Evolutionary conservation across 2,888 invertebrate genomes (phyloP).

Genomic region (Lissocephala sabroskyi): DNA sequence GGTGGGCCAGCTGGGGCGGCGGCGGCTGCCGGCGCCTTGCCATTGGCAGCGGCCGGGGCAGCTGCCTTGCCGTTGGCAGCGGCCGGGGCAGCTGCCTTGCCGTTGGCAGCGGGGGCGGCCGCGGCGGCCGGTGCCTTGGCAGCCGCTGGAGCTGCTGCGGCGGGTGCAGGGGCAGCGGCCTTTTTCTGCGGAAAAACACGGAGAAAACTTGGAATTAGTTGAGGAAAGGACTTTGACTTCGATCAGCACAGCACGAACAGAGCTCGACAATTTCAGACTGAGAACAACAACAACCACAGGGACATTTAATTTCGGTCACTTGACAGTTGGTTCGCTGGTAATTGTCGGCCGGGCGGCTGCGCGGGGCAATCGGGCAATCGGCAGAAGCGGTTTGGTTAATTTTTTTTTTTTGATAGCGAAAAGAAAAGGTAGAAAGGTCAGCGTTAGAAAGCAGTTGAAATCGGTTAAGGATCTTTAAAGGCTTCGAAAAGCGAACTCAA

Average conservation of each 20-base stretch:
- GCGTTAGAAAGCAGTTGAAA: neutral
- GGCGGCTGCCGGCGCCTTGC: slow-evolving; percentile 35
- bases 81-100: slow-evolving; percentile 28
- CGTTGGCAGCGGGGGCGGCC: slow-evolving; percentile 34
- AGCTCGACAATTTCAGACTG: neutral
- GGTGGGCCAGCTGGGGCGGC: slow-evolving; percentile 62
- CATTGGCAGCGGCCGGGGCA: slow-evolving; percentile 37
- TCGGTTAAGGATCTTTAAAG: neutral
- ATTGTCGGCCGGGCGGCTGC: neutral
- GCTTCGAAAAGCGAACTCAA: too few relatives aligned
- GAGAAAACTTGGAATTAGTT: neutral
- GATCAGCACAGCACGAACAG: neutral
- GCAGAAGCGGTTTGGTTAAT: too few relatives aligned
- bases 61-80: slow-evolving; percentile 36
- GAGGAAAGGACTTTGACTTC: neutral
- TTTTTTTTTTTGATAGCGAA: too few relatives aligned
- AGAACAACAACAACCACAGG: slow-evolving; percentile 4
- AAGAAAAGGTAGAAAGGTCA: too few relatives aligned
- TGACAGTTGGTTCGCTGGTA: neutral
- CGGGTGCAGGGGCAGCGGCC: slow-evolving; percentile 22
- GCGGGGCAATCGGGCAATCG: neutral
- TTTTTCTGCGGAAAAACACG: slow-evolving; percentile 59
- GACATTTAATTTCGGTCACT: neutral
- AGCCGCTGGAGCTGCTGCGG: slow-evolving; percentile 24
- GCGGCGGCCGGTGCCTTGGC: slow-evolving; percentile 29